A percentile compares a stretch with the other conserved stretches of the same genome.
These are phyloP conservation scores for Heliconius hewitsoni DNA, from an alignment of 1,140 invertebrate species.

Conservation along the genomic window DNA sequence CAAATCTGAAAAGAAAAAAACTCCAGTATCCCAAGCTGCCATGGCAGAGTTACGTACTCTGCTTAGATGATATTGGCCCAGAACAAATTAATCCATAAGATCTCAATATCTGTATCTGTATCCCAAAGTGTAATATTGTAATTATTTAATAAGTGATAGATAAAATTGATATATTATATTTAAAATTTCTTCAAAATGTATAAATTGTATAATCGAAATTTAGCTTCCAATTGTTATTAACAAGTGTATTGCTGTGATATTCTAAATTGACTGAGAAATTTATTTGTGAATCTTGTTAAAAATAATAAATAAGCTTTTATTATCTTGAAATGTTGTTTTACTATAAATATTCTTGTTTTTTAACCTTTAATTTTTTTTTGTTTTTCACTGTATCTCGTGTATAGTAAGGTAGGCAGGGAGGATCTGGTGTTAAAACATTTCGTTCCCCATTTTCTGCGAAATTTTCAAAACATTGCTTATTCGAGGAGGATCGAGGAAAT, in stretches of 20 bases:
- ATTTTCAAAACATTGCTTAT: too few species aligned
- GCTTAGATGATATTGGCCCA: slow-evolving; percentile 62
- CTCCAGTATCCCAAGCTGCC: slow-evolving; percentile 59
- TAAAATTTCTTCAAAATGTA: not conserved
- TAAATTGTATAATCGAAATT: slow-evolving; percentile 5
- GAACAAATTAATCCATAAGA: slow-evolving; percentile 38
- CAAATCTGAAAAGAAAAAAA: slow-evolving; percentile 70
- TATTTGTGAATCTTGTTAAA: slow-evolving; percentile 59
- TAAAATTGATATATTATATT: slow-evolving; percentile 5
- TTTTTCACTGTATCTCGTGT: too few species aligned
- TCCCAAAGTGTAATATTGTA: slow-evolving; percentile 38
- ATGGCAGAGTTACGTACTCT: slow-evolving; percentile 66
- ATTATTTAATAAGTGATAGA: not conserved
- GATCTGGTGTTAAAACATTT: too few species aligned
- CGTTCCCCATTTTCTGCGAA: too few species aligned
- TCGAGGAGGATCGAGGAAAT: too few species aligned
- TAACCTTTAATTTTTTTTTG: too few species aligned
- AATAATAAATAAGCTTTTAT: slow-evolving; percentile 39
- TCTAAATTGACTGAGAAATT: slow-evolving; percentile 58
- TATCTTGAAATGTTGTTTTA: slow-evolving; percentile 29
- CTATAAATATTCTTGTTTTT: not conserved
- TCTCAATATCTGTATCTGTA: slow-evolving; percentile 44
- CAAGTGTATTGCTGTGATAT: slow-evolving; percentile 59
- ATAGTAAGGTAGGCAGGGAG: too few species aligned
- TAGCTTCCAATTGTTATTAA: slow-evolving; percentile 9